phyloP scores from a whole-genome alignment of 2,888 invertebrate genomes.

The Campaea margaritaria region DNA sequence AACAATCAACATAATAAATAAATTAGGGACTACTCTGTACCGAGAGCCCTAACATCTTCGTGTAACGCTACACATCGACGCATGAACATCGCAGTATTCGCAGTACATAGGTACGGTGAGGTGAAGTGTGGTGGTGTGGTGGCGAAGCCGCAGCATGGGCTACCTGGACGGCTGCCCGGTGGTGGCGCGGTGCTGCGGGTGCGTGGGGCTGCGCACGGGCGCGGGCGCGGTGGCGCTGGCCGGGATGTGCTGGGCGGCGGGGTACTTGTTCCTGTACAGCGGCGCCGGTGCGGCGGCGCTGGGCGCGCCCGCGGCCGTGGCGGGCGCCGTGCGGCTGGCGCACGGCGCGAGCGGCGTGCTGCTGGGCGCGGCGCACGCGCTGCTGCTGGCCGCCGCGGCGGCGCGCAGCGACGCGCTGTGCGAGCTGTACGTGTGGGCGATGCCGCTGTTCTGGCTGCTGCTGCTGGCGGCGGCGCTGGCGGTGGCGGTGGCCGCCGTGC shows the following conservation, averaged over 20 bases:
- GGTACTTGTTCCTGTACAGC: conserved; percentile 26
- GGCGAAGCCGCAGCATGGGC: background rate
- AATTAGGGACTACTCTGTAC: no score
- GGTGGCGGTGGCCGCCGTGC: conserved; percentile 4
- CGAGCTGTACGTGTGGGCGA: conserved; percentile 58
- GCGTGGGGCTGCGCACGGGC: background rate
- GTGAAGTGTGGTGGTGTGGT: background rate
- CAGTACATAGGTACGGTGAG: background rate
- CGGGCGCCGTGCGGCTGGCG: conserved; percentile 41
- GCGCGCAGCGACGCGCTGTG: conserved; percentile 49
- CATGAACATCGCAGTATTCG: background rate
- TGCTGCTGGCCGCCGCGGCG: conserved; percentile 47
- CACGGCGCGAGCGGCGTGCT: conserved; percentile 54
- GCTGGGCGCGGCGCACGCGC: conserved; percentile 47
- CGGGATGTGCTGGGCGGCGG: no score
- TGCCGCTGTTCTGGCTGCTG: conserved; percentile 34
- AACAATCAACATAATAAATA: no score
- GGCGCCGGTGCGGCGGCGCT: conserved; percentile 32
- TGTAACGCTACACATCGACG: background rate
- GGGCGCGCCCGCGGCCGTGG: conserved; percentile 1
- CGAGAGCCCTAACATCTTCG: background rate
- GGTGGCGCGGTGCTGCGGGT: background rate
- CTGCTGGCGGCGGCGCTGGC: conserved; percentile 21
- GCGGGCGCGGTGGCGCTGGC: background rate
- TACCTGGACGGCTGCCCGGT: background rate